Percentiles rank a stretch among this genome's conserved stretches.
Evolutionary conservation across 1,140 invertebrate genomes (phyloP).

Genomic region (Formica selysi): DNA sequence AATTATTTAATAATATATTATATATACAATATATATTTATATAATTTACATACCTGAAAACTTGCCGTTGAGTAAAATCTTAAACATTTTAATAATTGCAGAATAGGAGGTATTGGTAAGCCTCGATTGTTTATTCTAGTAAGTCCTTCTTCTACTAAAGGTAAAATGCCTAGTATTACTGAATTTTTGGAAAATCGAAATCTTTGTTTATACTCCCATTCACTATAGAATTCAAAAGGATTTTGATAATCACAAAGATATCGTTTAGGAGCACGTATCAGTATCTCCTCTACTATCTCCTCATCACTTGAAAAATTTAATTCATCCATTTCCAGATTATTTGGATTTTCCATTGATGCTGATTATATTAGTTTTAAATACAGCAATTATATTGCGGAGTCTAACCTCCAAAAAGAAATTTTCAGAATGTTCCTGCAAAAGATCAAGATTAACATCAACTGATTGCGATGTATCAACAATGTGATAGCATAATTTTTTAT

Average conservation of each 20-base stretch:
- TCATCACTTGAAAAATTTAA: background rate
- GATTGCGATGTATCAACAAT: no score
- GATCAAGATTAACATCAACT: no score
- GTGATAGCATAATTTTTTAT: no score
- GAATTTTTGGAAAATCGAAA: constrained; percentile 28
- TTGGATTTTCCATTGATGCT: background rate
- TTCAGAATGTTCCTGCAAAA: no score
- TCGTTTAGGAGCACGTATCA: constrained; percentile 1
- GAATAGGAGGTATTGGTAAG: constrained; percentile 1
- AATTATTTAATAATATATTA: no score
- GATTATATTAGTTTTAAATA: no score
- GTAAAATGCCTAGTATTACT: constrained; percentile 11
- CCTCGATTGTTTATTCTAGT: constrained; percentile 17
- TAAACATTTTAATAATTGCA: constrained; percentile 21
- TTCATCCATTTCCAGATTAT: background rate
- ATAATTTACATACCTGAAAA: constrained; percentile 32
- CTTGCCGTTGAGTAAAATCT: constrained; percentile 31
- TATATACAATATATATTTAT: no score
- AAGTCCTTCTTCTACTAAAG: constrained; percentile 7
- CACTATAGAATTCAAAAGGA: constrained; percentile 10
- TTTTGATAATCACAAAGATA: constrained; percentile 24
- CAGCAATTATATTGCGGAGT: no score
- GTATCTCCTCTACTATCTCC: background rate
- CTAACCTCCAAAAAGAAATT: no score
- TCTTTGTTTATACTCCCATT: constrained; percentile 14